Conservation (phyloP, 2,888 invertebrate genomes). For the Gortyna flavago region DNA sequence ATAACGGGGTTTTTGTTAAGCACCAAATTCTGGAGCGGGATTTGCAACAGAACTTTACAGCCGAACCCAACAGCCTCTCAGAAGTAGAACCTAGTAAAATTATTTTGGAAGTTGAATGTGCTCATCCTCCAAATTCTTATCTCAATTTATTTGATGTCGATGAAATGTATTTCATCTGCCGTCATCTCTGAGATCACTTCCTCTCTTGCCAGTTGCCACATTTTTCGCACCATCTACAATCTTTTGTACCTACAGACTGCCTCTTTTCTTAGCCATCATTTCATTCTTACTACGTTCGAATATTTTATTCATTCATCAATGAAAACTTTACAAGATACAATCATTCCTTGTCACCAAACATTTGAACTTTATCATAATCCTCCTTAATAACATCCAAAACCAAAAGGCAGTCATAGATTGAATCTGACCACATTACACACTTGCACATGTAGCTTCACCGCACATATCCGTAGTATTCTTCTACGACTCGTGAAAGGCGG, state of each 20-base stretch:
- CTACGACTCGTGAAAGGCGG: conserved; percentile 54
- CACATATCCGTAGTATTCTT: conserved; percentile 54
- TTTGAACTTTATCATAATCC: conserved; percentile 7
- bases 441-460: conserved; percentile 18
- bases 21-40: no score
- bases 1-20: neutral
- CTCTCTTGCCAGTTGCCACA: neutral
- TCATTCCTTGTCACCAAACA: neutral
- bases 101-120: no score
- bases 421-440: conserved; percentile 27
- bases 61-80: no score
- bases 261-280: neutral
- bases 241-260: neutral
- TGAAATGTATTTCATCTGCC: neutral
- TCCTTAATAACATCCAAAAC: neutral
- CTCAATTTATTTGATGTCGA: neutral
- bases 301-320: neutral
- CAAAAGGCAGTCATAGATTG: conserved; percentile 17
- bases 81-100: no score
- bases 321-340: neutral
- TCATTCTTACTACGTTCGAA: neutral
- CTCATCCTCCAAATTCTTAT: no score
- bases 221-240: neutral
- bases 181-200: no score
- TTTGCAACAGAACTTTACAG: no score